phyloP scores from a whole-genome alignment of 2,888 invertebrate species.

The Cephus pulcher region DNA sequence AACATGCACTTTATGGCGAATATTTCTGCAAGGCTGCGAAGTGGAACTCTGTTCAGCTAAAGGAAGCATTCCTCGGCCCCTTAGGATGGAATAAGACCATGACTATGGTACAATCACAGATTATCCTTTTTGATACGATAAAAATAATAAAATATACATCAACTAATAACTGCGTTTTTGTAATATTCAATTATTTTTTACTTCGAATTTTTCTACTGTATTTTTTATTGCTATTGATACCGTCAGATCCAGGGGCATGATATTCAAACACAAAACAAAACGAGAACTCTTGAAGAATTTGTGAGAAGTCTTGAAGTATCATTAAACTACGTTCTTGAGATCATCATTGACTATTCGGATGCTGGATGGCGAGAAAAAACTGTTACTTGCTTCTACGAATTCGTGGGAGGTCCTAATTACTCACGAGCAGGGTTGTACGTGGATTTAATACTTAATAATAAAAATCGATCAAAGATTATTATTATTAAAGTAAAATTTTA shows the following conservation, averaged over 20 bases:
- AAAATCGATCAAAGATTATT: neutral
- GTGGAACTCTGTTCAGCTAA: constrained; percentile 65
- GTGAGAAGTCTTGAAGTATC: constrained; percentile 39
- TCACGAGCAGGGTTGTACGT: constrained; percentile 50
- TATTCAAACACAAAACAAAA: constrained; percentile 13
- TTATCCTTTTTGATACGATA: constrained; percentile 8
- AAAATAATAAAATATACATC: constrained; percentile 1
- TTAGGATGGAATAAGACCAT: constrained; percentile 73
- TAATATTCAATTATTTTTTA: neutral
- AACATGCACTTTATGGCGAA: constrained; percentile 69
- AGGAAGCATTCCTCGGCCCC: constrained; percentile 65
- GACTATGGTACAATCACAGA: constrained; percentile 63
- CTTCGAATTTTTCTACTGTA: neutral
- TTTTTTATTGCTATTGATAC: neutral
- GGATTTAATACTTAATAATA: neutral
- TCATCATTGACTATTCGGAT: constrained; percentile 49
- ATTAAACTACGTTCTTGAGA: constrained; percentile 47
- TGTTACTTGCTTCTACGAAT: constrained; percentile 40
- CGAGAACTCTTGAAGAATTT: constrained; percentile 38
- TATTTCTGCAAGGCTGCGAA: constrained; percentile 68
- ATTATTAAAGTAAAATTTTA: neutral
- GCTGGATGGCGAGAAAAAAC: constrained; percentile 36
- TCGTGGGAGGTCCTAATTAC: constrained; percentile 41
- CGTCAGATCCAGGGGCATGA: neutral
- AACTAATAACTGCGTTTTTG: neutral